Evolutionary conservation across 1,140 invertebrate species (phyloP).

Genomic region (Drosophila orosa): DNA sequence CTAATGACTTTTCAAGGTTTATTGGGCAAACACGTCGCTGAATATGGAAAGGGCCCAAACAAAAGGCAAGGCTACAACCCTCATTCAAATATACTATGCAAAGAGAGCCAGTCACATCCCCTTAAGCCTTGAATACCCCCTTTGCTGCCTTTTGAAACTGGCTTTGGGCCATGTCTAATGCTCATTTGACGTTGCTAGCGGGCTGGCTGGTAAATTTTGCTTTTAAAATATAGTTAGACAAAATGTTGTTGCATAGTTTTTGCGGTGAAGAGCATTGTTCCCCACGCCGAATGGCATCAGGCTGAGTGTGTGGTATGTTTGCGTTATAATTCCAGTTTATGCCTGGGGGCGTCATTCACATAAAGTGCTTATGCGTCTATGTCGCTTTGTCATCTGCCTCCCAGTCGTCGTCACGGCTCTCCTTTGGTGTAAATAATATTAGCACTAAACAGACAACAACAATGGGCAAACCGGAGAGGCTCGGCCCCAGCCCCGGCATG

Average conservation of each 20-base stretch:
- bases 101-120: slow-evolving; percentile 15
- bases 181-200: slow-evolving; percentile 47
- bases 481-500: slow-evolving; percentile 4
- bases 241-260: slow-evolving; percentile 64
- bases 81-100: slow-evolving; percentile 15
- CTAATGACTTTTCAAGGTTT: slow-evolving; percentile 76
- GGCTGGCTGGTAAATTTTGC: slow-evolving; percentile 49
- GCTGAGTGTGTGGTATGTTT: slow-evolving; percentile 44
- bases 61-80: slow-evolving; percentile 19
- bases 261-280: slow-evolving; percentile 38
- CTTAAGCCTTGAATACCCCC: slow-evolving; percentile 11
- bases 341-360: slow-evolving; percentile 74
- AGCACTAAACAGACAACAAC: slow-evolving; percentile 66
- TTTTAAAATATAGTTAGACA: slow-evolving; percentile 68
- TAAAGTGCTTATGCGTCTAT: slow-evolving; percentile 76
- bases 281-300: slow-evolving; percentile 6
- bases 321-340: slow-evolving; percentile 75
- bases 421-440: slow-evolving; percentile 73
- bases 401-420: neutral
- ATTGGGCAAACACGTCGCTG: slow-evolving; percentile 64
- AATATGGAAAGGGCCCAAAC: slow-evolving; percentile 10
- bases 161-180: slow-evolving; percentile 40
- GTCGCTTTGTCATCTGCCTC: slow-evolving; percentile 56
- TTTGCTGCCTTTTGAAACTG: slow-evolving; percentile 1
- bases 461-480: slow-evolving; percentile 23